Base-by-base conservation (phyloP, 2,888 invertebrate genomes). In the Saturnia pavonia region DNA sequence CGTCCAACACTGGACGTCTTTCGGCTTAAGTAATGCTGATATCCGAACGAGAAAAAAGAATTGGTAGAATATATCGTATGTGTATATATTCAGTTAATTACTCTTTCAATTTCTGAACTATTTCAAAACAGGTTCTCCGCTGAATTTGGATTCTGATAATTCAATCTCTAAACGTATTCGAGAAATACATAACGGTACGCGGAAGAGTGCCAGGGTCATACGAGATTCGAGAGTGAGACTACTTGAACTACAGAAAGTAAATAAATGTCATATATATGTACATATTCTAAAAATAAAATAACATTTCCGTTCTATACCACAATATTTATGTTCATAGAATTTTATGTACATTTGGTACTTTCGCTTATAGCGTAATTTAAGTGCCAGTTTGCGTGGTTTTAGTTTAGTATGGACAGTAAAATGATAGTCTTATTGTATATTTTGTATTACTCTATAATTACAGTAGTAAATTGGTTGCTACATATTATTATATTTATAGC, bases 141-240 rank as follows among this genome's bases (percentile, higher is more conserved):
- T 74, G 1, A 70, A 74, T 0, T 57, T 72, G 16, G 87, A 87
- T 0, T 8, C 70, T 0, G 88, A 88, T 3, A 86, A 88, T 25
- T 72, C 79, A 0, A 27, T 89, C 43, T 74, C 84, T 8, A 60
- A 27, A 25, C 27, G 57, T 0, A 60, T 92, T 69, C 83, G 88
- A 1, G 90, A 91, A 19, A 88, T 91, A 40, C 88, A 91, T 74
- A 82, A 84, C 19, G 90, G 91, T 2, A 84, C 88, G 0, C 80
- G 90, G 19, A 90, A 90, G 76, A 91, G 91, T 71, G 82, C 88
- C 19, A 81, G 89, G 27, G 85, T 89, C 72, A 88, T 91, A 68
- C 80, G 89, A 40, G 90, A 91, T 73, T 91, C 91, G 0, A 85
- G 88, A 68, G 80, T 84, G 0, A 85, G 90, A 72, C 79, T 92